Evolutionary conservation across 2,113 vertebrate species (phyloP).

Genomic region (Oncorhynchus tshawytscha): DNA sequence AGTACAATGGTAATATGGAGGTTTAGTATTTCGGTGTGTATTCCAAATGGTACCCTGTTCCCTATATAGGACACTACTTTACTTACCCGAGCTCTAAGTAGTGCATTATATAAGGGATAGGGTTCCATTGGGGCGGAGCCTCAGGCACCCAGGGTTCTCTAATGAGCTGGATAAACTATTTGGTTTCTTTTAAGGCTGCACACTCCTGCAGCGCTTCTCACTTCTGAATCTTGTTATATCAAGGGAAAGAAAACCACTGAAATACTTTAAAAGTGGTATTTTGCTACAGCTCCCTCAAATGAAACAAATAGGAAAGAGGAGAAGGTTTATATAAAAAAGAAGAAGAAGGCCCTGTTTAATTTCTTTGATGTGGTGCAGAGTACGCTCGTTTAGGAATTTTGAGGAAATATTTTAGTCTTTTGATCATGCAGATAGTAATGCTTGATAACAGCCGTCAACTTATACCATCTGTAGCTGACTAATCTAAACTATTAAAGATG

Average conservation of each 20-base stretch:
- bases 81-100: too few species aligned
- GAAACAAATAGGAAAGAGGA: slow-evolving; percentile 13
- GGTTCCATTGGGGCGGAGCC: too few species aligned
- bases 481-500: slow-evolving; percentile 29
- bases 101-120: too few species aligned
- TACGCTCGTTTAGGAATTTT: slow-evolving; percentile 22
- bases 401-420: background rate
- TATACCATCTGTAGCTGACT: slow-evolving; percentile 22
- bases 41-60: too few species aligned
- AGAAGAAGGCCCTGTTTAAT: too few species aligned
- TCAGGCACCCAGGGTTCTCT: too few species aligned
- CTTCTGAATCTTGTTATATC: too few species aligned
- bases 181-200: background rate
- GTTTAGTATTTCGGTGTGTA: too few species aligned
- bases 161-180: too few species aligned
- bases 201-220: background rate
- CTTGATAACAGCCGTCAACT: slow-evolving; percentile 3
- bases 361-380: background rate
- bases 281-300: background rate
- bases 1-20: too few species aligned
- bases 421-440: slow-evolving; percentile 3
- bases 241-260: background rate
- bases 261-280: slow-evolving; percentile 9
- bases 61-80: too few species aligned
- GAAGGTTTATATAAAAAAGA: background rate